Evolutionary conservation across 2,888 invertebrate species (phyloP), one percentile per base, ranked within the genome.

Genomic region (Aporophyla nigra): DNA sequence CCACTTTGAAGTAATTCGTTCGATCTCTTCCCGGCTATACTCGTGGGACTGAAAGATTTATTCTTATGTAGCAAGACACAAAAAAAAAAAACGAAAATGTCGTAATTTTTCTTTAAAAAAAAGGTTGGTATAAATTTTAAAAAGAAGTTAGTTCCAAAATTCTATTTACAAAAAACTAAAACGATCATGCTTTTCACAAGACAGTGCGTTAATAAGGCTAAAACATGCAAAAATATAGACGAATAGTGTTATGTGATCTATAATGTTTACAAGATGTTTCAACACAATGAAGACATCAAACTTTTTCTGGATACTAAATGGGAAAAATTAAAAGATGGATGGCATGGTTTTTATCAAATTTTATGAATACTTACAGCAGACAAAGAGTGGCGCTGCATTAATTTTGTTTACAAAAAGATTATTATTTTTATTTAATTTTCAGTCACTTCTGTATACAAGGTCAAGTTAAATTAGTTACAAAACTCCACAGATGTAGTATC

Each of bases 1-100:
- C 98, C 98, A 80, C 98, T 98, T 95, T 98, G 98, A 68, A 99
- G 97, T 62, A 99, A 96, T 94, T 99, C 99, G 93, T 98, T 98
- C 10, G 98, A 98, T 92, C 99, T 98, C 95, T 98, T 98, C 63
- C 98, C 98, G 58, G 98, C 98, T 94, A 98, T 97, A 93, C 98
- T 98, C 90, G 98, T 98, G 71, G 98, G 98, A 93, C 98, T 98
- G 96, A 71, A 96, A 94, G 0, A 65, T 71, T 51, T 27, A 46
- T 6, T 33, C 10, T 21, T 12, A 59, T 33, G 33, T 33, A 59
- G 33, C 33, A 19, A 21, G 21, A 2, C 12, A 59, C 33, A 51
- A 16, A 19, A 58, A 40, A 49, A 14, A 40, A 4, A 5, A 10
- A 6, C 6, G 27, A 14, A 14, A 1, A 24, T 16, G 10, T 76